These are phyloP conservation scores for Eciton burchellii DNA, from an alignment of 1,140 invertebrate species.

Conservation along the genomic window DNA sequence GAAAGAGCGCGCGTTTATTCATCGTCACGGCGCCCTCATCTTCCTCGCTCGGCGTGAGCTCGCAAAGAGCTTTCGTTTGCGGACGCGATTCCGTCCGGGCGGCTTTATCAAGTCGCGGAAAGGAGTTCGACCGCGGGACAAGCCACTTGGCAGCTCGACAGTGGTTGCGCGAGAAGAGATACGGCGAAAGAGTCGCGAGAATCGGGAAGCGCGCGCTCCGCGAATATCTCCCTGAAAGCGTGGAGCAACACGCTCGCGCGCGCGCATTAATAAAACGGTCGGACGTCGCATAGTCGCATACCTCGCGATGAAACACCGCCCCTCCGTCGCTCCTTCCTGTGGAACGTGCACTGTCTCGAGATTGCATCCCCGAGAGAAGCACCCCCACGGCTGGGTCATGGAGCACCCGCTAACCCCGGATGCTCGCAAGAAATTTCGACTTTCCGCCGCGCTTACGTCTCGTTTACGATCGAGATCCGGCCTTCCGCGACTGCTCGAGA, in stretches of 20 bases:
- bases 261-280: conserved; percentile 44
- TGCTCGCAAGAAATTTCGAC: conserved; percentile 47
- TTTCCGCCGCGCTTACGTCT: background rate
- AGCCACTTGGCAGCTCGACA: background rate
- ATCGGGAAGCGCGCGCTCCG: conserved; percentile 9
- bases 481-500: conserved; percentile 43
- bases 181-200: background rate
- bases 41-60: background rate
- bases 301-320: background rate
- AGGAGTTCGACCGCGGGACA: background rate
- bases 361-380: conserved; percentile 32
- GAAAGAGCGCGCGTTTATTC: background rate
- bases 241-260: background rate
- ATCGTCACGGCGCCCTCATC: background rate
- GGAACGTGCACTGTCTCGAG: conserved; percentile 37
- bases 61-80: background rate
- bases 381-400: background rate
- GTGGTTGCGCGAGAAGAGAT: background rate
- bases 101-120: background rate
- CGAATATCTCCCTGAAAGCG: background rate
- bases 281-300: conserved; percentile 10
- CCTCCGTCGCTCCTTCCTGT: background rate
- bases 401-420: background rate
- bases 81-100: background rate
- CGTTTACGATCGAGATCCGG: conserved; percentile 6